Evolutionary conservation across 2,797 vertebrate genomes (phyloP).

Genomic region (Lepilemur septentrionalis): DNA sequence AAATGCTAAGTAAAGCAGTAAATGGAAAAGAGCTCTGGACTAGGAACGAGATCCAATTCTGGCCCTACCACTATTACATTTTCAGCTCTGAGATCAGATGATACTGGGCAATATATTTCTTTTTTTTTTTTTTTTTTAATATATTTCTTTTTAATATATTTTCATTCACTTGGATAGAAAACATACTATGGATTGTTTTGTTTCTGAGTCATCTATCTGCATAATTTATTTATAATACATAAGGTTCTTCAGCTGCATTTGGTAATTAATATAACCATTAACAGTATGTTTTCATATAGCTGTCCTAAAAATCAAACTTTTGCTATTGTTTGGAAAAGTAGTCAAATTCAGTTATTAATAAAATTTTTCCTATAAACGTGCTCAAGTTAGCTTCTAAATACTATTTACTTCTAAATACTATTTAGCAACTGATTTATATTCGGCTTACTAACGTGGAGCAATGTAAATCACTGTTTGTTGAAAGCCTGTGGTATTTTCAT

Average conservation of each 20-base stretch:
- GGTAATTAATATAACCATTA: slow-evolving; percentile 8
- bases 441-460: neutral
- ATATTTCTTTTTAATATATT: neutral
- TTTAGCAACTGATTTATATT: slow-evolving; percentile 41
- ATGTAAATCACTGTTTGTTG: slow-evolving; percentile 8
- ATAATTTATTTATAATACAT: neutral
- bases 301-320: neutral
- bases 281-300: neutral
- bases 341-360: neutral
- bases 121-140: neutral
- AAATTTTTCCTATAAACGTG: neutral
- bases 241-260: neutral
- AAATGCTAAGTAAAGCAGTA: neutral
- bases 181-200: neutral
- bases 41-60: neutral
- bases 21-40: neutral
- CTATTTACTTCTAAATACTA: slow-evolving; percentile 51
- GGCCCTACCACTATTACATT: neutral
- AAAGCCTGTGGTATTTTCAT: slow-evolving; percentile 27
- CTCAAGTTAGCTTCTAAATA: slow-evolving; percentile 39
- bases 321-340: neutral
- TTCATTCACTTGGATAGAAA: neutral
- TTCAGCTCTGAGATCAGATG: neutral
- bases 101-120: neutral
- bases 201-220: neutral